A percentile compares a stretch with the other conserved stretches of the same genome.
Conservation (phyloP, 1,140 invertebrate genomes). For the Papilio helenus region DNA sequence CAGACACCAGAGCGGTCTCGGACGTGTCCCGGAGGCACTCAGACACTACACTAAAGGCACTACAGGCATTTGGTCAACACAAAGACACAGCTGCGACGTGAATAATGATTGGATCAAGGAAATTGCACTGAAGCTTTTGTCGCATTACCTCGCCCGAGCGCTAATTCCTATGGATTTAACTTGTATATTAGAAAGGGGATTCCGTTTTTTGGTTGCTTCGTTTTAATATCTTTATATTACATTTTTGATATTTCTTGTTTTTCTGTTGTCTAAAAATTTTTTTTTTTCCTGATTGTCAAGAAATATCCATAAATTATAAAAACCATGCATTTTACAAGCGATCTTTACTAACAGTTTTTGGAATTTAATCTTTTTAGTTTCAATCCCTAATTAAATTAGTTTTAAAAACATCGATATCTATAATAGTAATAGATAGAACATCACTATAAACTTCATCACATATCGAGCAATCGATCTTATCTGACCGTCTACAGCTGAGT, state of each 20-base stretch:
- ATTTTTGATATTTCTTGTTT: not conserved
- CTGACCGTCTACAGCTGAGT: conserved; percentile 58
- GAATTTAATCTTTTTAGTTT: not conserved
- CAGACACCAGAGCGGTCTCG: conserved; percentile 54
- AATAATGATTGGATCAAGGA: conserved; percentile 50
- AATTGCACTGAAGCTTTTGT: conserved; percentile 36
- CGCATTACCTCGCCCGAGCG: conserved; percentile 20
- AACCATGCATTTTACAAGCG: not conserved
- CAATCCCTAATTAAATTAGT: not conserved
- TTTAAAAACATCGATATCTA: not conserved
- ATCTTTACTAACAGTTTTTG: not conserved
- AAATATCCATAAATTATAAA: not conserved
- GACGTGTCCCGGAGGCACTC: conserved; percentile 50
- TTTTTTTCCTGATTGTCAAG: not conserved
- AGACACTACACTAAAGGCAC: not conserved
- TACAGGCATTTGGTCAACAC: conserved; percentile 56
- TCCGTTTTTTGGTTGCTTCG: conserved; percentile 5
- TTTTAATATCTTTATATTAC: not conserved
- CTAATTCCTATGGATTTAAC: conserved; percentile 23
- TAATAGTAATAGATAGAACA: not conserved
- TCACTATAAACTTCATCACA: conserved; percentile 27
- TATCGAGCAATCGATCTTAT: conserved; percentile 47
- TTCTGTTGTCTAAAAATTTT: not conserved
- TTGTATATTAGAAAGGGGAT: conserved; percentile 26
- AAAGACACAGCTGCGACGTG: conserved; percentile 49